Evolutionary conservation across 2,797 vertebrate species (phyloP).

Genomic region (Crypturellus tataupa): DNA sequence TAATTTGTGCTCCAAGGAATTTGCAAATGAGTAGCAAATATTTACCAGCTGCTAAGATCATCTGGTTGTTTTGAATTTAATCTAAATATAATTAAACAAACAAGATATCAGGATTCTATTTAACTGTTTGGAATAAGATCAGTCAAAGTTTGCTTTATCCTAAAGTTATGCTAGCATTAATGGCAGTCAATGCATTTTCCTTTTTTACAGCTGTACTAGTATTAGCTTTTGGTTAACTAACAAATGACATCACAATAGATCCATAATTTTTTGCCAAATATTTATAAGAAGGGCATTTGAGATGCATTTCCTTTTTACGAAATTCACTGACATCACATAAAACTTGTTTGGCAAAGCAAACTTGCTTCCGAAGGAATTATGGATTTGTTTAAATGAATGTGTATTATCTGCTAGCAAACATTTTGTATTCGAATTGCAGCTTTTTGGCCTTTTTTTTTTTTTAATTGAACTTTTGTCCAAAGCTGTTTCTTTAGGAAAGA

Average conservation of each 20-base stretch:
- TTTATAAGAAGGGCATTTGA: slow-evolving; percentile 24
- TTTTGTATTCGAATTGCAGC: not conserved
- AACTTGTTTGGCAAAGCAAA: slow-evolving; percentile 28
- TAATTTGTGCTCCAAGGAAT: slow-evolving; percentile 55
- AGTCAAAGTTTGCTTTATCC: slow-evolving; percentile 25
- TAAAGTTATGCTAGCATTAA: slow-evolving; percentile 3
- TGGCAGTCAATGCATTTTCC: not conserved
- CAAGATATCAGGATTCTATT: slow-evolving; percentile 18
- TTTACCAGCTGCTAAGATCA: slow-evolving; percentile 70
- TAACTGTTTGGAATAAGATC: slow-evolving; percentile 43
- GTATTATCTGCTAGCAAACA: slow-evolving; percentile 14
- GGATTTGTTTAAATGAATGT: slow-evolving; percentile 28
- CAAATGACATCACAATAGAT: not conserved
- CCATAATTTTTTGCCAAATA: slow-evolving; percentile 46
- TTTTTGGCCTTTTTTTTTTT: not conserved
- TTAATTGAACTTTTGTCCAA: not conserved
- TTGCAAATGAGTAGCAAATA: slow-evolving; percentile 69
- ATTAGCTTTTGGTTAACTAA: slow-evolving; percentile 50
- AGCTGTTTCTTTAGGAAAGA: not conserved
- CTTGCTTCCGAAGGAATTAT: not conserved
- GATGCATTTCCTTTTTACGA: slow-evolving; percentile 6
- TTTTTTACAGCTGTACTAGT: slow-evolving; percentile 1
- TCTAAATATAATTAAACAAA: slow-evolving; percentile 67
- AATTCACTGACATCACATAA: slow-evolving; percentile 4
- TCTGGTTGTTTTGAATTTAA: slow-evolving; percentile 63